Evolutionary conservation across 2,113 vertebrate genomes (phyloP), one percentile per base, ranked within the genome.

Genomic region (Phocoena sinus): DNA sequence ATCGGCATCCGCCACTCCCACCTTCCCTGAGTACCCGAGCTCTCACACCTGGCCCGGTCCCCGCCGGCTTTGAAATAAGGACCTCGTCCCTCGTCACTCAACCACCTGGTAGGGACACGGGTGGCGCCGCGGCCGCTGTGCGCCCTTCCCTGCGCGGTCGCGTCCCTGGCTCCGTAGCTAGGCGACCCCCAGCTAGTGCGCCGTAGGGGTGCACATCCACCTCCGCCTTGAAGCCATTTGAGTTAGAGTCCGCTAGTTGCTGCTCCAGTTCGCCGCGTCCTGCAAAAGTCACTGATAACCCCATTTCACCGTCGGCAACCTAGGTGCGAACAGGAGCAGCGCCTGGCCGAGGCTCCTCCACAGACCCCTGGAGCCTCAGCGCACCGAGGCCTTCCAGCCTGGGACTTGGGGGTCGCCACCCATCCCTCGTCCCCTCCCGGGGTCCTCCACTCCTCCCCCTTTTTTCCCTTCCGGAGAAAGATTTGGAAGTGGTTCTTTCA

Each of bases 21-120:
- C 36, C 20, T 31, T 23, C 33, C 23, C 5, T 0, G 4, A 5
- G 23, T 3, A 0, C 41, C 5, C 1, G 13, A n/a, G 4, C 20
- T 1, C 15, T 28, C 26, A 6, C 58, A 36, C 60, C 9, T 0
- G 15, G 13, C 41, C 20, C 5, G 3, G 28, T 8, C 6, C 53
- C 41, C 2, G 0, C 10, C n/a, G 1, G 7, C 26, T 79, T 53
- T 8, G 58, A 20, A 62, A 41, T 23, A 6, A 65, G 50, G 58
- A 71, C 25, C 41, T 68, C 18, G 26, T 11, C 41, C 14, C 20
- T 17, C 2, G 67, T n/a, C 85, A 26, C 28, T 65, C 28, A 5
- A 26, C 4, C 0, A 1, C 0, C 21, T 2, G 2, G 21, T 9
- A 14, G 8, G 50, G 4, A 12, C 17, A 63, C 20, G 36, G 26